These are phyloP conservation scores for Hedychridium roseum DNA, from an alignment of 2,888 invertebrate genomes.

Conservation along the genomic window DNA sequence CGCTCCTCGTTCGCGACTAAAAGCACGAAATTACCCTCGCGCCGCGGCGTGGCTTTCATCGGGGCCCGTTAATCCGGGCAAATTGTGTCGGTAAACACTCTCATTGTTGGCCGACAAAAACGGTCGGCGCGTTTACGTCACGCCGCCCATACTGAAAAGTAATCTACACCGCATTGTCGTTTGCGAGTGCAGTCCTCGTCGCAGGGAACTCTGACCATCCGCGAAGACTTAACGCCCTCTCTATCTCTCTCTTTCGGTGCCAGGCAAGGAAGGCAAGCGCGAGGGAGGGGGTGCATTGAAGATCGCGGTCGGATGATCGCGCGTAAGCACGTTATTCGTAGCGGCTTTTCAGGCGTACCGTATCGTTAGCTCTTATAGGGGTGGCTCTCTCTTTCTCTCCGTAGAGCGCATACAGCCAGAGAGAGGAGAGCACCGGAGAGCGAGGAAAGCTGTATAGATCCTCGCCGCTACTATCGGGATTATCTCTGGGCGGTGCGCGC, in stretches of 20 bases:
- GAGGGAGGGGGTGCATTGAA: slow-evolving; percentile 40
- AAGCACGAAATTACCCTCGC: not conserved
- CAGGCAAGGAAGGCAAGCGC: no score
- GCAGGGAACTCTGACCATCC: slow-evolving; percentile 16
- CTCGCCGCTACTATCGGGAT: slow-evolving; percentile 24
- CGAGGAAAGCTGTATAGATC: slow-evolving; percentile 35
- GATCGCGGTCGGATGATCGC: slow-evolving; percentile 59
- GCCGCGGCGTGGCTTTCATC: not conserved
- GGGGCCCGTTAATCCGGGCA: slow-evolving; percentile 46
- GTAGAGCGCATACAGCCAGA: not conserved
- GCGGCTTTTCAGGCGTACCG: slow-evolving; percentile 46
- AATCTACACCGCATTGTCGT: slow-evolving; percentile 60
- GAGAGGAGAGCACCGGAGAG: not conserved
- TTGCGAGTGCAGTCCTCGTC: slow-evolving; percentile 4
- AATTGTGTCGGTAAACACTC: slow-evolving; percentile 62
- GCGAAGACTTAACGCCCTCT: slow-evolving; percentile 18
- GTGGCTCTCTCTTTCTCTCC: slow-evolving; percentile 28
- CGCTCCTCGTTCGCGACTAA: not conserved
- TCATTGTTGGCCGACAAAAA: slow-evolving; percentile 52
- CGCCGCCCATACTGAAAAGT: slow-evolving; percentile 62
- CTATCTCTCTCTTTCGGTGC: not conserved
- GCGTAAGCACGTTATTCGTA: slow-evolving; percentile 63
- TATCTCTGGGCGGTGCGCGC: slow-evolving; percentile 26
- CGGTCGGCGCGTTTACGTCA: slow-evolving; percentile 58
- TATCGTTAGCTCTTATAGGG: slow-evolving; percentile 59